Percentiles rank a stretch among this genome's conserved stretches.
These are phyloP conservation scores for Brachypodius melanocephalos DNA, from an alignment of 2,113 vertebrate genomes.

Conservation along the genomic window DNA sequence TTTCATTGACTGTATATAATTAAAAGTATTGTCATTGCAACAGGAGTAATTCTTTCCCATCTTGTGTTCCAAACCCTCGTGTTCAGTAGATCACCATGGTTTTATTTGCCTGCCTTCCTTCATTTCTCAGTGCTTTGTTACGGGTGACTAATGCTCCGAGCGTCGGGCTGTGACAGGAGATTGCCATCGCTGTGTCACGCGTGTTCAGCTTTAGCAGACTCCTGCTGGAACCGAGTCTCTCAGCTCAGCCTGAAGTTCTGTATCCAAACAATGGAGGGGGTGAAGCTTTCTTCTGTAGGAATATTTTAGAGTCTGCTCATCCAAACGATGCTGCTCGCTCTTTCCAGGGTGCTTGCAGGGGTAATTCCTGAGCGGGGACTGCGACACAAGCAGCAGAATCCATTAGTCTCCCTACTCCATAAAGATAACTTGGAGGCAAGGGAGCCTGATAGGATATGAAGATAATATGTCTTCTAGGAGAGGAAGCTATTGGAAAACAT, in stretches of 20 bases:
- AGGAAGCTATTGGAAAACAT: neutral
- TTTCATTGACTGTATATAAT: slow-evolving; percentile 38
- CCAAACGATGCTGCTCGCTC: neutral
- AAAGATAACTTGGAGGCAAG: neutral
- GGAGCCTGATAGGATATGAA: neutral
- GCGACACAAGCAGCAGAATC: neutral
- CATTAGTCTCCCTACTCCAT: neutral
- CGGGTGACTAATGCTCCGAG: neutral
- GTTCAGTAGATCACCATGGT: neutral
- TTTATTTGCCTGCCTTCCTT: neutral
- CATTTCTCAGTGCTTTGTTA: neutral
- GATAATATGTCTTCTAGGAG: neutral
- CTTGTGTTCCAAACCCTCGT: neutral
- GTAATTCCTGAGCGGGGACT: neutral
- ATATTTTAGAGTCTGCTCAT: neutral
- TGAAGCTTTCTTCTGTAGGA: neutral
- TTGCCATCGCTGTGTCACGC: fast-evolving
- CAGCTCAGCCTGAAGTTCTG: neutral
- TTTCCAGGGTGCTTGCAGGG: neutral
- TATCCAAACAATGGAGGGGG: fast-evolving
- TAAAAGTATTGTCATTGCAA: slow-evolving; percentile 4
- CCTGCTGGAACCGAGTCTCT: neutral
- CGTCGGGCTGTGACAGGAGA: neutral
- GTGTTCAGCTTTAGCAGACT: neutral
- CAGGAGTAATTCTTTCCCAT: neutral